Evolutionary conservation across 2,888 invertebrate genomes (phyloP), one percentile per base, ranked within the genome.

Genomic region (Lissocephala sabroskyi): DNA sequence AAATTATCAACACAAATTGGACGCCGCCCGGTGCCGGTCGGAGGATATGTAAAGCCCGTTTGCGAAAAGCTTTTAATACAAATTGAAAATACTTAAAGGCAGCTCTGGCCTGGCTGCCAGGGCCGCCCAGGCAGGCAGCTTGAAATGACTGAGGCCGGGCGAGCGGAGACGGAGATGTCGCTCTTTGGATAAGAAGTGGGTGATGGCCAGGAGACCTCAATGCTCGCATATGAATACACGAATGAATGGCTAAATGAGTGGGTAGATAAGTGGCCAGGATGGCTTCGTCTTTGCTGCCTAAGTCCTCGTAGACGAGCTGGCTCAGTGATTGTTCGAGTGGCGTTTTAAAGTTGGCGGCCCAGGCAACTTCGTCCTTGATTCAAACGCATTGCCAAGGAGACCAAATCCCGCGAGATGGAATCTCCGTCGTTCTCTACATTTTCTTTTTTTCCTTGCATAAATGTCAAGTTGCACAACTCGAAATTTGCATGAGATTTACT

Each of bases 1-100:
- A 77, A 78, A 77, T 79, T 79, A 70, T 78, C 73, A 60, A 70
- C 70, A 62, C 61, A 71, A 75, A 75, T 68, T 65, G 65, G 71
- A 76, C 65, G 49, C 37, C 30, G 26, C 16, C n/a, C 26, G 43
- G 19, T 36, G 43, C 36, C 41, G 41, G 54, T 55, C 53, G 52
- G 59, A 56, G 62, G 77, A 67, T 68, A 68, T 68, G 68, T 65
- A 73, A 76, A 68, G 68, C 65, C 56, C 39, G 49, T 18, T 16
- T 13, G 43, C 42, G 49, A 60, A 78, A 63, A 75, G 76, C 73
- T 75, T 78, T 75, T 74, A 78, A 74, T 74, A 74, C 73, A 78
- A 78, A 74, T 74, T 75, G 78, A 74, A 74, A 76, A 60, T 51
- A 57, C 76, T 71, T 64, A 53, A 56, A 43, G 41, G 17, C 26